phyloP scores from a whole-genome alignment of 2,797 vertebrate species.

The Neosalanx taihuensis region DNA sequence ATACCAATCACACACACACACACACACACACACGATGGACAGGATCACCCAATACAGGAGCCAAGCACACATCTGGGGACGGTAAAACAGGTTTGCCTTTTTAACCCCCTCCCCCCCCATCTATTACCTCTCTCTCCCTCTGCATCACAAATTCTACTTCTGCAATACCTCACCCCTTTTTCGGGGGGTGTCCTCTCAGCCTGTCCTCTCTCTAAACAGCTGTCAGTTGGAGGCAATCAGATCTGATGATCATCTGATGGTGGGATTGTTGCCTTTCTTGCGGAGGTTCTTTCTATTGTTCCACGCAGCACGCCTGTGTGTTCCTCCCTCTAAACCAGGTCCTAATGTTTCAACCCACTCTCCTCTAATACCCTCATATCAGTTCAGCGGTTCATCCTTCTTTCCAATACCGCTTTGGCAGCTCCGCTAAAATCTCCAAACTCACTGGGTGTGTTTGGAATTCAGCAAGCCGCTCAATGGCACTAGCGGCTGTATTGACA shows the following conservation, averaged over 20 bases:
- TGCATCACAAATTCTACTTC: background rate
- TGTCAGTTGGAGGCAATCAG: background rate
- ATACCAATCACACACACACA: conserved; percentile 2
- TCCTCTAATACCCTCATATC: background rate
- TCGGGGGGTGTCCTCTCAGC: no score
- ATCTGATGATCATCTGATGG: background rate
- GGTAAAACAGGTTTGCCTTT: conserved; percentile 40
- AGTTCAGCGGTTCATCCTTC: background rate
- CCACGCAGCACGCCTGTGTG: background rate
- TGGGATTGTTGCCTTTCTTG: background rate
- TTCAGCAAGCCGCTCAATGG: background rate
- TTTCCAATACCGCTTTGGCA: background rate
- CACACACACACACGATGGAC: conserved; percentile 52
- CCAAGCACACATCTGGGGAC: conserved; percentile 61
- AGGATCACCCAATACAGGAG: conserved; percentile 50
- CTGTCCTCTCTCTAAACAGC: background rate
- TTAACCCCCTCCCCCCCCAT: no score
- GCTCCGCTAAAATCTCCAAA: background rate
- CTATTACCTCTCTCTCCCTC: conserved; percentile 14
- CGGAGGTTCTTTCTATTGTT: background rate
- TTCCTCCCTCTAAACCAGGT: background rate
- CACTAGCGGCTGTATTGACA: background rate
- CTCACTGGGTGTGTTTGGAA: background rate
- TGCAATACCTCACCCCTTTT: background rate
- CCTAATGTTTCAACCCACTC: background rate